phyloP scores from a whole-genome alignment of 1,140 invertebrate genomes.

The Brachionus koreanus region DNA sequence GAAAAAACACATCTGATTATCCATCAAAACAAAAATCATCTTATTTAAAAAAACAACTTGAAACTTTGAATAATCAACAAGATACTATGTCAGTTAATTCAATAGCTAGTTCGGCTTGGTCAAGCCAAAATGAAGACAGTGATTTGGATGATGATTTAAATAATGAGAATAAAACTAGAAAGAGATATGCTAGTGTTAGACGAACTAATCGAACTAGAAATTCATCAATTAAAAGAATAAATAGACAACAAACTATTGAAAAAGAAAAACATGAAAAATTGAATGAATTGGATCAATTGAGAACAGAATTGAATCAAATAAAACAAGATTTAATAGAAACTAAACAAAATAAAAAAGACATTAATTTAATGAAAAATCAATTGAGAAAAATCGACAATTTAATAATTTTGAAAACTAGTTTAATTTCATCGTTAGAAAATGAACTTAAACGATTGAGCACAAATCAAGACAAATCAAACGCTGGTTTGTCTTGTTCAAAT shows the following conservation, averaged over 20 bases:
- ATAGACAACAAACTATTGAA: background rate
- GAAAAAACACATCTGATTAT: background rate
- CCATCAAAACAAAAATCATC: too few relatives aligned
- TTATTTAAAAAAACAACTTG: conserved; percentile 17
- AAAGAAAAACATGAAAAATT: background rate
- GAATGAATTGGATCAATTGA: background rate
- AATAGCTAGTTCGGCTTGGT: background rate
- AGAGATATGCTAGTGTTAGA: conserved; percentile 26
- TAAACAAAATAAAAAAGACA: background rate
- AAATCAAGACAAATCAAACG: background rate
- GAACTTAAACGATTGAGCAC: background rate
- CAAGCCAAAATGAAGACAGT: background rate
- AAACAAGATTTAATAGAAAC: background rate
- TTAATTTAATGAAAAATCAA: background rate
- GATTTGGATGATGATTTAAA: background rate
- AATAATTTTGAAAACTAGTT: background rate
- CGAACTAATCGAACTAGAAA: background rate
- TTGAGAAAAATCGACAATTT: background rate
- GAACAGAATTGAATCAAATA: background rate
- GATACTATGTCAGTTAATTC: background rate
- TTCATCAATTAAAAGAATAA: background rate
- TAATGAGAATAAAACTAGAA: background rate
- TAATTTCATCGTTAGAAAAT: conserved; percentile 20
- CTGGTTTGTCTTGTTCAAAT: background rate
- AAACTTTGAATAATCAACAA: background rate